Evolutionary conservation across 2,888 invertebrate genomes (phyloP).

Genomic region (Pristionchus fissidentatus): DNA sequence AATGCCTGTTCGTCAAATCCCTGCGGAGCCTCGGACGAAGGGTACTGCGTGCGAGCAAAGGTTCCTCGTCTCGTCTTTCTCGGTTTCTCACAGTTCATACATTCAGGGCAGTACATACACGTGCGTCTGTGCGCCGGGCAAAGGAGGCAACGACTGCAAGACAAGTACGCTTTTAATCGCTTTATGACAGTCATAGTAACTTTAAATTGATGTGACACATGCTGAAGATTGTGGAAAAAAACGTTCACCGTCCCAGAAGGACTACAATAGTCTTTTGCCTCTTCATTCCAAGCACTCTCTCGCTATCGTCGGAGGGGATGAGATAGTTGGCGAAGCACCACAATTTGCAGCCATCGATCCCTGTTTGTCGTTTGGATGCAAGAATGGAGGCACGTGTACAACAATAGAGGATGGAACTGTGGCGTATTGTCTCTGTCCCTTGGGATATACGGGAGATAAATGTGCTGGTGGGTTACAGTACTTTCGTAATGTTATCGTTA

Average conservation of each 20-base stretch:
- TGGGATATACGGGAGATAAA: background rate
- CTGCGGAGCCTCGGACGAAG: background rate
- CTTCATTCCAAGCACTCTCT: too few relatives aligned
- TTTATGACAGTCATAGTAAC: too few relatives aligned
- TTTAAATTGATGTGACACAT: too few relatives aligned
- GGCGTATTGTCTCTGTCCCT: conserved; percentile 7
- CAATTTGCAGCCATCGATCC: background rate
- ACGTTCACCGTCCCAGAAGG: too few relatives aligned
- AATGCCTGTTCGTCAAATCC: background rate
- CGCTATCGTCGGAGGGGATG: too few relatives aligned
- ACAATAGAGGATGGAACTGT: background rate
- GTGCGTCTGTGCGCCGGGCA: conserved; percentile 18
- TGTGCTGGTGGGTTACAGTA: conserved; percentile 21
- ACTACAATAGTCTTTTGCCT: too few relatives aligned
- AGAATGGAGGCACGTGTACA: background rate
- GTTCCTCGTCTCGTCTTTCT: background rate
- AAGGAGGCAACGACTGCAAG: conserved; percentile 8
- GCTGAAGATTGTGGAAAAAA: too few relatives aligned
- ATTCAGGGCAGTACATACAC: conserved; percentile 8
- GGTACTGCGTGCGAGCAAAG: background rate
- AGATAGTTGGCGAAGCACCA: too few relatives aligned
- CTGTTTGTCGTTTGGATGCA: background rate
- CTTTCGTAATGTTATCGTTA: background rate
- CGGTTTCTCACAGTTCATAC: too few relatives aligned
- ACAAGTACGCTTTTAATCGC: too few relatives aligned